Conservation (phyloP, 2,113 vertebrate species). For the Otis tarda region DNA sequence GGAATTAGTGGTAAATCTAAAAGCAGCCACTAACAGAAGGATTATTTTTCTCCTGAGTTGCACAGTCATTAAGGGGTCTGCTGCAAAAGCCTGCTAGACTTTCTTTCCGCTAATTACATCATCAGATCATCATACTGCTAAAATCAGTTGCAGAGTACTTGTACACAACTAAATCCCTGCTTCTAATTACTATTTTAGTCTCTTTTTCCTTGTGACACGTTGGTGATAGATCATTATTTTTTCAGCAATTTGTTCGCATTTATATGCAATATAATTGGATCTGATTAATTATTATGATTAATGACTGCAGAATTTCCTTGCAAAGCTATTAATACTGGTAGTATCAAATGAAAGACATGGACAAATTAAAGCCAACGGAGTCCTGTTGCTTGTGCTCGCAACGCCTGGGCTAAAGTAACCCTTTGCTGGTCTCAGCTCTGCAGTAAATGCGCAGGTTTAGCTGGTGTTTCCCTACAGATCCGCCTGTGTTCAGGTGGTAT, state of each 20-base stretch:
- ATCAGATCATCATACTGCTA: constrained; percentile 86
- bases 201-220: constrained; percentile 91
- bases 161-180: constrained; percentile 88
- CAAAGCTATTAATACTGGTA: constrained; percentile 90
- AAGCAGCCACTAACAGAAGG: constrained; percentile 14
- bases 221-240: constrained; percentile 99
- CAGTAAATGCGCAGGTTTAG: not conserved
- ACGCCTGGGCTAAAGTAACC: constrained; percentile 72
- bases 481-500: not conserved
- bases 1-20: not conserved
- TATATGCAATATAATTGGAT: constrained; percentile 99
- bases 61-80: constrained; percentile 82
- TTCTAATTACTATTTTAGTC: constrained; percentile 99
- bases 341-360: constrained; percentile 87
- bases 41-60: constrained; percentile 40
- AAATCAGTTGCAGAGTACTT: constrained; percentile 83
- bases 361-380: constrained; percentile 87
- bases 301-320: constrained; percentile 91
- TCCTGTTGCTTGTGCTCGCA: constrained; percentile 76
- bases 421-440: constrained; percentile 70
- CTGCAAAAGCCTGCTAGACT: constrained; percentile 82
- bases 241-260: constrained; percentile 99
- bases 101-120: constrained; percentile 91
- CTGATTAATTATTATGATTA: constrained; percentile 99
- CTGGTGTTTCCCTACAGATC: constrained; percentile 19